Evolutionary conservation across 2,113 vertebrate species (phyloP).

Genomic region (Leiothrix lutea): DNA sequence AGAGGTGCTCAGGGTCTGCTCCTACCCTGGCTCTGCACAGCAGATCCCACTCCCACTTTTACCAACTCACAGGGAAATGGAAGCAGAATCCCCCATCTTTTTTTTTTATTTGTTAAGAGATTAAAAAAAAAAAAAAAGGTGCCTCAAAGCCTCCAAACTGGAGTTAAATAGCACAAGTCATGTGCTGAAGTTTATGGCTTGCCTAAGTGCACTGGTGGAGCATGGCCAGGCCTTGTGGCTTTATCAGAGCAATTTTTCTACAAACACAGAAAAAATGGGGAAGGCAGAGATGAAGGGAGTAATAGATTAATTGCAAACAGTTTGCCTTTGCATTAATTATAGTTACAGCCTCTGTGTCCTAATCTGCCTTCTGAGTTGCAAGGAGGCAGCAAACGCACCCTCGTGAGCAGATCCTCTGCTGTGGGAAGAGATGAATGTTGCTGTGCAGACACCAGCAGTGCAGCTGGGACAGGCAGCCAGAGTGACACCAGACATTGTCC

Average conservation of each 20-base stretch:
- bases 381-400: not conserved
- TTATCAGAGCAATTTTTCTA: not conserved
- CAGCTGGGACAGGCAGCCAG: not conserved
- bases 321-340: not conserved
- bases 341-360: not conserved
- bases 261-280: not conserved
- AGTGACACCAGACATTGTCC: not conserved
- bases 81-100: not conserved
- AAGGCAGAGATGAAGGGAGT: not conserved
- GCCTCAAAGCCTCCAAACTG: not conserved
- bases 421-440: not conserved
- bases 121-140: not conserved
- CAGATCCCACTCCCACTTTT: not conserved
- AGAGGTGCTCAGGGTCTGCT: not conserved
- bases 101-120: not conserved
- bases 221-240: not conserved
- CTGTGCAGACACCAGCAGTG: not conserved
- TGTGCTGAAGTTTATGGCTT: not conserved
- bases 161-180: not conserved
- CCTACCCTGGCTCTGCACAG: not conserved
- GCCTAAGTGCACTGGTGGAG: not conserved
- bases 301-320: not conserved
- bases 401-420: rapidly evolving
- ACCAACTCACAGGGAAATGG: not conserved
- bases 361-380: not conserved